Conservation (phyloP, 2,113 vertebrate genomes). For the Camelus dromedarius region DNA sequence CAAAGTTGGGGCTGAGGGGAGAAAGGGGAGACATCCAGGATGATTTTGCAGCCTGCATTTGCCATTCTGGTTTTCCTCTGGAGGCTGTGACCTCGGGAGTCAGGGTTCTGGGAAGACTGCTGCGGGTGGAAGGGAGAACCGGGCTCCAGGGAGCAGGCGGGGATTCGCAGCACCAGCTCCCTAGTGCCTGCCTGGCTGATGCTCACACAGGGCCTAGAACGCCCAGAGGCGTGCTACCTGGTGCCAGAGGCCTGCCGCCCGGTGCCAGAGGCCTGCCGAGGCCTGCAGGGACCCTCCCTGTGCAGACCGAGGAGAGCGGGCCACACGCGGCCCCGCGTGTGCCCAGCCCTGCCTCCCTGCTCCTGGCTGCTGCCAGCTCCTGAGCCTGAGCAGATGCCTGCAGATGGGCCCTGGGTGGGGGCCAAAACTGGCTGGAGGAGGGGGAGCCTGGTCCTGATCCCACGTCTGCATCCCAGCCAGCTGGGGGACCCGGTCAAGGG, state of each 20-base stretch:
- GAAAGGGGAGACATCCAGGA: not conserved
- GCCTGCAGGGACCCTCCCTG: not conserved
- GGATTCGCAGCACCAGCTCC: not conserved
- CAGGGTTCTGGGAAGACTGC: not conserved
- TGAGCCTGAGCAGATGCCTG: not conserved
- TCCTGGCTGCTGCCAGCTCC: not conserved
- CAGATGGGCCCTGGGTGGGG: not conserved
- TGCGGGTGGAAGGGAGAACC: fast-evolving
- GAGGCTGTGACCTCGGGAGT: not conserved
- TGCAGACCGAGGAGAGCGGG: not conserved
- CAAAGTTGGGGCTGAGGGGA: not conserved
- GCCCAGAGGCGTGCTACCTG: not conserved
- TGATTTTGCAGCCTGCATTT: not conserved
- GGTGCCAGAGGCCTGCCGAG: not conserved
- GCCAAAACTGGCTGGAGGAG: not conserved
- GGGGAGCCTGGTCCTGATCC: too few relatives aligned
- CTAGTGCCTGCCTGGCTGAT: not conserved
- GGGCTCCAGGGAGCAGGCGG: not conserved
- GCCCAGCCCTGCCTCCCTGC: not conserved
- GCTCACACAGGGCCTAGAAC: not conserved
- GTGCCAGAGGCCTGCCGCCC: not conserved
- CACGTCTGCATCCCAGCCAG: fast-evolving
- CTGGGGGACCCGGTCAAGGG: not conserved
- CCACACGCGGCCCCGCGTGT: conserved; percentile 33
- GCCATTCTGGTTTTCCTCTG: not conserved